Base-by-base conservation (phyloP, 2,797 vertebrate genomes). In the Balearica regulorum region DNA sequence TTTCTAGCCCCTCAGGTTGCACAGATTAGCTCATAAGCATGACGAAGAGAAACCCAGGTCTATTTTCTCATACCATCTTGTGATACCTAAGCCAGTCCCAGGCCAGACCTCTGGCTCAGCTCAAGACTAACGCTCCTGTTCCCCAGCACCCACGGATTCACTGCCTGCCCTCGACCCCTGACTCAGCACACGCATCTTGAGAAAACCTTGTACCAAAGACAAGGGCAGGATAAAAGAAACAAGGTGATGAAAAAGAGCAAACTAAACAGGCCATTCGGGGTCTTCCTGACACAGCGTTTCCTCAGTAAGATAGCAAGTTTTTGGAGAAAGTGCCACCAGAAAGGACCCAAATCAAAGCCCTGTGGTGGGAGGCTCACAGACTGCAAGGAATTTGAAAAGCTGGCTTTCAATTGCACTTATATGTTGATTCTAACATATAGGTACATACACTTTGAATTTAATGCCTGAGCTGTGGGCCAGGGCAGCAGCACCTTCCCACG, bases 291-390 rank as follows among this genome's bases (percentile, higher is more conserved):
- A 0, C 55, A 64, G 31, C 2, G 0, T 22, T 62, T 93, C 48
- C 37, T 71, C 79, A 33, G 37, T 17, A n/a, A 61, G 12, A 31
- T 1, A 13, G n/a, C 33, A 71, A 82, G 37, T 29, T 54, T 39
- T 11, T 55, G 35, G 35, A 69, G 80, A 31, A 66, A 66, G 5
- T 6, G 17, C 5, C 43, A 82, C 26, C 31, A 41, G 5, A 79
- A 79, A 8, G 19, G 9, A 72, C 31, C n/a, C 53, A 66, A 43
- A 51, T 8, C 41, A 46, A 82, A 94, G 44, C 41, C 26, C 13
- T 33, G 26, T 0, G 3, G 33, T 2, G 14, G 28, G 15, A 61
- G 17, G 17, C 58, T 76, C 0, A 0, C 29, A 21, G 53, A 21
- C 51, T 15, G 39, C 28, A 62, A 58, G 35, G 33, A 61, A 62